Evolutionary conservation across 2,113 vertebrate species (phyloP).

Genomic region (Oreochromis niloticus): DNA sequence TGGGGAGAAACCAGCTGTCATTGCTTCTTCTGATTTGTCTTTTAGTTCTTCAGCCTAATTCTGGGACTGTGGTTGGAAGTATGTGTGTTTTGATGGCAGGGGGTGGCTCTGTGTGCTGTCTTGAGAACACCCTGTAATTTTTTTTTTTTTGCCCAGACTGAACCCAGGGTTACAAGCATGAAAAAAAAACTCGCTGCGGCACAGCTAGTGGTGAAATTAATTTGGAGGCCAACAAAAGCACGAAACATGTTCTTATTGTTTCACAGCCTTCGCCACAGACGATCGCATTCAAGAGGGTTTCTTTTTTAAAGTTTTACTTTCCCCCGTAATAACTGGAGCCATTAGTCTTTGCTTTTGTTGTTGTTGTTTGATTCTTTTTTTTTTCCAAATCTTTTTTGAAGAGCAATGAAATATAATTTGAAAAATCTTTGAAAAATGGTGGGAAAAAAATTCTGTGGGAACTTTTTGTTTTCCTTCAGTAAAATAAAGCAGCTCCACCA

Average conservation of each 20-base stretch:
- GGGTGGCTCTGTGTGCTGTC: slow-evolving; percentile 47
- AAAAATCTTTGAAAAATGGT: background rate
- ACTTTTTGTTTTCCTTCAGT: background rate
- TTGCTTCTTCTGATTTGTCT: slow-evolving; percentile 46
- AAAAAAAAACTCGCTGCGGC: slow-evolving; percentile 53
- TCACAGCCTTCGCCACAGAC: slow-evolving; percentile 3
- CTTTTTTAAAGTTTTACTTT: background rate
- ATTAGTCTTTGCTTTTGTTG: background rate
- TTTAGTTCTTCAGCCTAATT: slow-evolving; percentile 23
- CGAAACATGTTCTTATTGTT: slow-evolving; percentile 60
- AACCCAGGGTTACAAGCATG: slow-evolving; percentile 60
- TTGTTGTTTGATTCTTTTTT: background rate
- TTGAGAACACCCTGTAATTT: slow-evolving; percentile 47
- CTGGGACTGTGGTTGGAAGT: background rate
- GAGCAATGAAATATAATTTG: background rate
- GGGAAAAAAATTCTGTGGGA: background rate
- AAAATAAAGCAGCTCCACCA: background rate
- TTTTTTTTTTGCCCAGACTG: slow-evolving; percentile 35
- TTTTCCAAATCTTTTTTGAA: background rate
- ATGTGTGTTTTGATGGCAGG: slow-evolving; percentile 27
- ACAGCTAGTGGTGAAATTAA: slow-evolving; percentile 74
- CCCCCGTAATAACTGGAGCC: background rate
- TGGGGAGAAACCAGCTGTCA: slow-evolving; percentile 57
- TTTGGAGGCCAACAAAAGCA: slow-evolving; percentile 68
- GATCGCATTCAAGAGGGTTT: slow-evolving; percentile 10